Evolutionary conservation across 1,140 invertebrate species (phyloP).

Genomic region (Atta texana): DNA sequence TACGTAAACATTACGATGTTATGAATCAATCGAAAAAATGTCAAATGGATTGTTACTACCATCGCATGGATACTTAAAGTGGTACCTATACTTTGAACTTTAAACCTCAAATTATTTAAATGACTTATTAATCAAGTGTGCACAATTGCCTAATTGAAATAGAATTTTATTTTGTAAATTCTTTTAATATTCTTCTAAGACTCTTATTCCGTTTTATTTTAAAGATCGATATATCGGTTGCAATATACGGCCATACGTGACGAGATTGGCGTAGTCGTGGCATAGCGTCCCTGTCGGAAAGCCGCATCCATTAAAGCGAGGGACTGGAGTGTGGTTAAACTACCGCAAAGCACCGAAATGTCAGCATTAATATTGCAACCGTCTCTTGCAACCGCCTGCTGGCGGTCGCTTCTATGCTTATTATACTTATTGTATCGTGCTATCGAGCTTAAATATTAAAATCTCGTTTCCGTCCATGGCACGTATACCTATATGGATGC

Average conservation of each 20-base stretch:
- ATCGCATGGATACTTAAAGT: no score
- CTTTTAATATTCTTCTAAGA: no score
- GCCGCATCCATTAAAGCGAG: conserved; percentile 65
- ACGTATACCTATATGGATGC: not conserved
- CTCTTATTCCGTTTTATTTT: conserved; percentile 8
- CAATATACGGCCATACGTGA: conserved; percentile 20
- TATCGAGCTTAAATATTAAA: conserved; percentile 76
- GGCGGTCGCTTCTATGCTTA: conserved; percentile 74
- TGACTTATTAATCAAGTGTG: not conserved
- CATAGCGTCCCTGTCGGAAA: conserved; percentile 51
- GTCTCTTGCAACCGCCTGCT: conserved; percentile 68
- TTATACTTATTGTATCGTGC: conserved; percentile 78
- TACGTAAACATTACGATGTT: no score
- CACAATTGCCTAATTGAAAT: not conserved
- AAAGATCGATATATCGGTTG: conserved; percentile 11
- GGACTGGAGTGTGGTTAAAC: conserved; percentile 65
- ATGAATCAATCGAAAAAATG: no score
- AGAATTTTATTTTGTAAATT: not conserved
- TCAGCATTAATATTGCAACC: conserved; percentile 79
- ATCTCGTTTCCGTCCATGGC: conserved; percentile 71
- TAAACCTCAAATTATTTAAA: not conserved
- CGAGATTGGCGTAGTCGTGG: conserved; percentile 21
- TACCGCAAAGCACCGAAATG: conserved; percentile 77
- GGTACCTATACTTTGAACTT: not conserved
- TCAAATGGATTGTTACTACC: not conserved